phyloP scores from a whole-genome alignment of 2,888 invertebrate genomes.

The Hypomecis punctinalis region DNA sequence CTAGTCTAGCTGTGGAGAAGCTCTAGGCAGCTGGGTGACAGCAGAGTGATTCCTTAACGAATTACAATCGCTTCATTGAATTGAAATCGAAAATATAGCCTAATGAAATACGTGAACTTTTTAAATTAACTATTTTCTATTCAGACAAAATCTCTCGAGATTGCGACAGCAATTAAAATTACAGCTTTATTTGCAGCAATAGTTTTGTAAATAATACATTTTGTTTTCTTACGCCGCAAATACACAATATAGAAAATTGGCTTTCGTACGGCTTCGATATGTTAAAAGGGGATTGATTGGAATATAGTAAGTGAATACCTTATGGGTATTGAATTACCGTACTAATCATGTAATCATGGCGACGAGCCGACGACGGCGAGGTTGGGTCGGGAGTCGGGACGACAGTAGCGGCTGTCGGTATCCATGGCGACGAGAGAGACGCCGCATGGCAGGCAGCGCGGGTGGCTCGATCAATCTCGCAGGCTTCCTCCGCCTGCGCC shows the following conservation, averaged over 20 bases:
- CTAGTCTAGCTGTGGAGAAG: no score
- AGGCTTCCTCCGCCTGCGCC: slow-evolving; percentile 59
- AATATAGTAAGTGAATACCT: slow-evolving; percentile 31
- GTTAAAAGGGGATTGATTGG: slow-evolving; percentile 32
- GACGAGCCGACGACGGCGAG: slow-evolving; percentile 36
- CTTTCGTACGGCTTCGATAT: slow-evolving; percentile 24
- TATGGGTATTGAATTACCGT: slow-evolving; percentile 31
- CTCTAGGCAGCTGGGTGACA: no score
- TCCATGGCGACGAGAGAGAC: slow-evolving; percentile 74
- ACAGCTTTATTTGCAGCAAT: slow-evolving; percentile 21
- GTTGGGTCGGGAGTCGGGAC: slow-evolving; percentile 48
- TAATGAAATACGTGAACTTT: background rate
- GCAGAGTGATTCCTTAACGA: no score
- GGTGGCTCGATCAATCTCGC: slow-evolving; percentile 72
- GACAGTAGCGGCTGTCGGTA: slow-evolving; percentile 73
- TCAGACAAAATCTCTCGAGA: slow-evolving; percentile 1
- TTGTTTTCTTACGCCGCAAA: slow-evolving; percentile 17
- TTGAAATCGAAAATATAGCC: no score
- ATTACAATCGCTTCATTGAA: no score
- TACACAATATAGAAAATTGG: slow-evolving; percentile 19
- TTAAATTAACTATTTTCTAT: background rate
- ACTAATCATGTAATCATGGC: slow-evolving; percentile 45
- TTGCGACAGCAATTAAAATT: slow-evolving; percentile 16
- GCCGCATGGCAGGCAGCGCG: slow-evolving; percentile 50
- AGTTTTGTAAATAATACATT: slow-evolving; percentile 16